phyloP scores from a whole-genome alignment of 1,140 invertebrate species.

The Drosophila lacteicornis region DNA sequence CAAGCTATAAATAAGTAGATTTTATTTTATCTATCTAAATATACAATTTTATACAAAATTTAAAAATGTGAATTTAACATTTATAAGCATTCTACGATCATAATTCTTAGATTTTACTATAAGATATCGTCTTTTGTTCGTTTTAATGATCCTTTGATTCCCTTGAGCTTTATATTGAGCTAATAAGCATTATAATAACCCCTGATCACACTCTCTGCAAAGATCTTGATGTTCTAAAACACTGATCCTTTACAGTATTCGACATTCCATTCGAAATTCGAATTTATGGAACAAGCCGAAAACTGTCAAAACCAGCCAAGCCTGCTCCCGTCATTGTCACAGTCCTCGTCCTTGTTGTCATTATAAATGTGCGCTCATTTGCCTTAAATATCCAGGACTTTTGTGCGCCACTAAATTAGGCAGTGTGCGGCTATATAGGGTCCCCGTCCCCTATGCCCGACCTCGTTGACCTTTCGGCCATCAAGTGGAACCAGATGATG shows the following conservation, averaged over 20 bases:
- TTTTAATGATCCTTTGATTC: too few relatives aligned
- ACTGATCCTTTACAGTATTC: neutral
- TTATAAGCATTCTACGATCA: too few relatives aligned
- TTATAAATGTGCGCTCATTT: conserved; percentile 82
- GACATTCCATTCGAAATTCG: neutral
- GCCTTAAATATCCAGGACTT: conserved; percentile 77
- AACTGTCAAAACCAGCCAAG: conserved; percentile 38
- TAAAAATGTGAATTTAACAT: too few relatives aligned
- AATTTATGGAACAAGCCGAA: conserved; percentile 22
- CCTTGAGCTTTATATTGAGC: neutral
- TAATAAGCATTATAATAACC: too few relatives aligned
- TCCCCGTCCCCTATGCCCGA: conserved; percentile 14
- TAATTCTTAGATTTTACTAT: too few relatives aligned
- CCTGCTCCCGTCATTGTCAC: conserved; percentile 30
- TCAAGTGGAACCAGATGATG: conserved; percentile 71
- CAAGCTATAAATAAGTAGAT: too few relatives aligned
- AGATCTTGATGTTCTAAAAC: too few relatives aligned
- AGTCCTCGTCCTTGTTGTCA: conserved; percentile 69
- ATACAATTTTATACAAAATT: too few relatives aligned
- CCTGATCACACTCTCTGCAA: neutral
- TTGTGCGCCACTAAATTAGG: conserved; percentile 77
- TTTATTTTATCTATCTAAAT: too few relatives aligned
- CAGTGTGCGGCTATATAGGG: conserved; percentile 13
- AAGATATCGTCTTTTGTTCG: too few relatives aligned
- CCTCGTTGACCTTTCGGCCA: conserved; percentile 76